Base-by-base conservation (phyloP, 92 coral and sea anemone genomes). In the Epizoanthus ramosus region DNA sequence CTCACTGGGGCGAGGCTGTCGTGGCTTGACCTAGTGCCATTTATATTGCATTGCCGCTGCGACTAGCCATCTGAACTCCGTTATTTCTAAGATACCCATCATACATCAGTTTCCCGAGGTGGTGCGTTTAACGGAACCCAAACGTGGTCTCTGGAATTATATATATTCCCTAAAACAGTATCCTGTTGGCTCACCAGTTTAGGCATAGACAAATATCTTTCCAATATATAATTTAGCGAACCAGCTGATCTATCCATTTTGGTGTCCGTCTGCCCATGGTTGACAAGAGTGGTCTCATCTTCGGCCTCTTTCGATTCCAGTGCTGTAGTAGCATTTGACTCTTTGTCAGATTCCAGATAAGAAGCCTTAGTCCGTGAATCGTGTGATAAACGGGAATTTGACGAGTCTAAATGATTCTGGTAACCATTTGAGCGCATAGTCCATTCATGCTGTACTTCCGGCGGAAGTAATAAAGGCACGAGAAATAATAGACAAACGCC, bases 401-500 rank as follows among this genome's bases (percentile, higher is more conserved):
- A 63, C 8, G 90, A 84, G 54, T 75, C 80, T 19, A 77, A 70
- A 6, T 85, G 90, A 72, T 24, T 18, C 5, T 76, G 83, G 33
- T 43, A 80, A 14, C 93, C 88, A 43, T 80, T 85, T 23, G 64
- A 8, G 64, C 95, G 93, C 73, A 47, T 41, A 83, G 67, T 63
- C 96, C 93, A 92, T 85, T 88, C 89, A 14, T 86, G 72, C 54
- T 19, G 23, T 47, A 90, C 91, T 63, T 86, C 86, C 14, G 59
- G 73, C 43, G 97, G 97, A 61, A 93, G 97, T 71, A 93, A 88
- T 39, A 83, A 76, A 17, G 97, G 97, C 5, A 90, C 74, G 24
- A 91, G 70, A 75, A 93, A 93, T 23, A 93, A 83, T 10, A 93
- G 89, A 69, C 94, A 91, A 33, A 86, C 94, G 37, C 94, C 97